These are phyloP conservation scores for Parnassius apollo DNA, from an alignment of 2,888 invertebrate species.

Conservation along the genomic window DNA sequence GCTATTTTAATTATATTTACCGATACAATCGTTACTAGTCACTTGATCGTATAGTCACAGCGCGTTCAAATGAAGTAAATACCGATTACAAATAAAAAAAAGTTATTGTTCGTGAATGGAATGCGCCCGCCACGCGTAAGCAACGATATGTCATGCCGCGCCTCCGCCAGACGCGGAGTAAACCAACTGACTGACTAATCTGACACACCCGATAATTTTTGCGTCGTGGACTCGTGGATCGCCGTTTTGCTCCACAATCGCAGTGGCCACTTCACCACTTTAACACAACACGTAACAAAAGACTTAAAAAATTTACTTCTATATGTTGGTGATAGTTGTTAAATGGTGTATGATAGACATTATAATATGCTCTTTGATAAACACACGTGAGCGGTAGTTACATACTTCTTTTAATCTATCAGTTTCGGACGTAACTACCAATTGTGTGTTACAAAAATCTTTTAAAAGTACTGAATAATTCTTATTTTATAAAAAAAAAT, in stretches of 20 bases:
- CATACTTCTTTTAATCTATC: too few species aligned
- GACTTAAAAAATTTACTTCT: too few species aligned
- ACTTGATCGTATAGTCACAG: too few species aligned
- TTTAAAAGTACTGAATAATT: too few species aligned
- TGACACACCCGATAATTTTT: constrained; percentile 30
- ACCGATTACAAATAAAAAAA: constrained; percentile 8
- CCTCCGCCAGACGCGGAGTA: constrained; percentile 17
- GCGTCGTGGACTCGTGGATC: constrained; percentile 11
- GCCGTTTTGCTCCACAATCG: constrained; percentile 17
- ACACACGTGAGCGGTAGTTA: too few species aligned
- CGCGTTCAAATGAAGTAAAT: too few species aligned
- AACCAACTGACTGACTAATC: constrained; percentile 17
- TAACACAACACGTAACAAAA: not conserved
- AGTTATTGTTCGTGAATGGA: constrained; percentile 21
- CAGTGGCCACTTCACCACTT: constrained; percentile 11
- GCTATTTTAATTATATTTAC: constrained; percentile 8
- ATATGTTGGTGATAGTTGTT: too few species aligned
- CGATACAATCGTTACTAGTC: not conserved
- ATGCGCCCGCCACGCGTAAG: constrained; percentile 19
- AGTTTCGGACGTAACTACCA: too few species aligned
- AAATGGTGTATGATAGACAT: too few species aligned
- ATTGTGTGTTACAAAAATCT: too few species aligned
- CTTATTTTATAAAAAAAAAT: too few species aligned
- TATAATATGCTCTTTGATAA: too few species aligned
- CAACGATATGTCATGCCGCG: constrained; percentile 20